phyloP scores from a whole-genome alignment of 2,113 vertebrate species.

The Oriolus oriolus region DNA sequence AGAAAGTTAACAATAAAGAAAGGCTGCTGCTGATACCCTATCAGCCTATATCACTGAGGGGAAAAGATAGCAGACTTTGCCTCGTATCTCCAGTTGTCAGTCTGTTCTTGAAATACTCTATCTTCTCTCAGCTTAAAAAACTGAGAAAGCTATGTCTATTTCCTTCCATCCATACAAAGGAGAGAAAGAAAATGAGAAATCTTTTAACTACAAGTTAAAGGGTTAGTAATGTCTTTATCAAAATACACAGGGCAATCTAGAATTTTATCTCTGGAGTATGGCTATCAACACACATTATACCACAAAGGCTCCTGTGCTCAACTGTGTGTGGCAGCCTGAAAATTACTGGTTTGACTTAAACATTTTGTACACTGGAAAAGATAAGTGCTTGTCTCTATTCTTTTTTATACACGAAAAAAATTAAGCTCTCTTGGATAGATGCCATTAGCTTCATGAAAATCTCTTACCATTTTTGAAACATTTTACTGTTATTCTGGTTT shows the following conservation, averaged over 20 bases:
- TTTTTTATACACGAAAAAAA: neutral
- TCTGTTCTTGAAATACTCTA: neutral
- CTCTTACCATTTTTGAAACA: neutral
- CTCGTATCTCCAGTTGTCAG: neutral
- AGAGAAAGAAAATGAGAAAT: neutral
- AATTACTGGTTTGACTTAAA: neutral
- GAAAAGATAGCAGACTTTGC: neutral
- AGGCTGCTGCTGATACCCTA: neutral
- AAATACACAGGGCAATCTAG: neutral
- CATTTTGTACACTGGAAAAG: neutral
- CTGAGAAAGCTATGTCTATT: neutral
- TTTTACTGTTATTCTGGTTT: neutral
- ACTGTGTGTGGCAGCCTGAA: neutral
- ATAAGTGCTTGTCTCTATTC: neutral
- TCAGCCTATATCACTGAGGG: neutral
- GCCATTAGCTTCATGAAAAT: neutral
- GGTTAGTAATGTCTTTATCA: accelerated
- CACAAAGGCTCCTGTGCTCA: neutral
- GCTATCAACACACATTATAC: neutral
- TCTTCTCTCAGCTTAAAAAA: neutral
- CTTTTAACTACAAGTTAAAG: neutral
- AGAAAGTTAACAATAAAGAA: neutral
- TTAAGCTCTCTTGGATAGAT: neutral
- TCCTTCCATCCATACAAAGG: neutral
- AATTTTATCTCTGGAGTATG: neutral